Evolutionary conservation across 1,140 invertebrate species (phyloP), one percentile per base, ranked within the genome.

Genomic region (Trypoxylus dichotomus): DNA sequence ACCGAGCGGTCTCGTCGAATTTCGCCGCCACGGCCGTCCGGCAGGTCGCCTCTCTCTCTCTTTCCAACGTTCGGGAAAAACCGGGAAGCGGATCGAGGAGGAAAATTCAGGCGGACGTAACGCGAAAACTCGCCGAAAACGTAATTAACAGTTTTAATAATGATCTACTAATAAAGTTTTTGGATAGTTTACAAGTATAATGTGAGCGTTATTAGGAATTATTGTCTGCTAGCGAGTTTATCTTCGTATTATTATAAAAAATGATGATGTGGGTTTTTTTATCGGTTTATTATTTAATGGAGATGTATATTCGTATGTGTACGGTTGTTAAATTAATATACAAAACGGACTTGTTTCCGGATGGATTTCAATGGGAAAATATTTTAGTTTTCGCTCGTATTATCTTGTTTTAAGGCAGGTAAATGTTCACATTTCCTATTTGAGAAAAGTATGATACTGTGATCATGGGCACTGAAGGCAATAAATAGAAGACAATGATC

Each of bases 81-180:
- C 60, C 8, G 24, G 15, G 21, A 27, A 1, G 24, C 27, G 10
- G 3, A 8, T 10, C 24, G 60, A 27, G 11, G 25, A 68, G 60
- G 60, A 29, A 68, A 68, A 68, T 24, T 24, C 8, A 19, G 25
- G 15, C 43, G 60, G 60, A 68, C 60, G 76, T 77, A 77, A 71
- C 58, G 42, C 73, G 21, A 42, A 21, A 71, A 25, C 76, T 37
- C 29, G 19, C 41, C 76, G 60, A 60, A 68, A 71, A 43, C 41
- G 58, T 77, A 77, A 77, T 77, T 77, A 77, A 77, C 76, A 77
- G 76, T 77, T 77, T 77, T 77, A 77, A 77, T 77, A 77, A 77
- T 77, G 76, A 77, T 77, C 76, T 76, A 25, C 75, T 77, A 77
- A 77, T 77, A 77, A 77, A 77, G 76, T 68, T 77, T 71, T 29